phyloP scores from a whole-genome alignment of 2,888 invertebrate genomes.

The Acronicta psi region DNA sequence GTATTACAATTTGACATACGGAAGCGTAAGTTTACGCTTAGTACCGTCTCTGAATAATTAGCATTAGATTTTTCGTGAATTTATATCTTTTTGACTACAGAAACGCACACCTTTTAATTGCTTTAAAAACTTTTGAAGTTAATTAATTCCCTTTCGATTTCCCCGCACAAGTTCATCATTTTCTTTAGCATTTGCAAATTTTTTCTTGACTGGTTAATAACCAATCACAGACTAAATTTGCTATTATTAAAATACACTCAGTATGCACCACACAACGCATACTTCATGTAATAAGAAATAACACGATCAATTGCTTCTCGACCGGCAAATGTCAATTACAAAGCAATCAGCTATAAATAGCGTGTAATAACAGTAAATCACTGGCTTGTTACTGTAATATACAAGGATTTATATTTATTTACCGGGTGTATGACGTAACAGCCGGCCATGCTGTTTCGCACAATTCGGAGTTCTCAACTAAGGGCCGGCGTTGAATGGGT shows the following conservation, averaged over 20 bases:
- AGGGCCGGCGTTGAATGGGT: conserved; percentile 27
- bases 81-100: background rate
- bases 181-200: too few species aligned
- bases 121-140: too few species aligned
- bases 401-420: conserved; percentile 40
- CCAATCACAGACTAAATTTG: conserved; percentile 11
- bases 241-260: conserved; percentile 16
- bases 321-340: conserved; percentile 71
- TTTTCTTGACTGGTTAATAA: too few species aligned
- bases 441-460: conserved; percentile 10
- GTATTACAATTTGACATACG: too few species aligned
- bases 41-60: too few species aligned
- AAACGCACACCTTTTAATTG: background rate
- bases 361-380: conserved; percentile 70
- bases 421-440: conserved; percentile 24
- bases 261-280: conserved; percentile 19
- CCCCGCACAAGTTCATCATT: too few species aligned
- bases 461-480: conserved; percentile 37
- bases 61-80: accelerated
- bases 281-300: conserved; percentile 32
- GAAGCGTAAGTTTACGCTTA: too few species aligned
- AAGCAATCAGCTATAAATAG: conserved; percentile 69
- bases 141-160: too few species aligned
- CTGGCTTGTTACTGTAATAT: conserved; percentile 61
- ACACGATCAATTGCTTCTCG: conserved; percentile 55